phyloP scores from a whole-genome alignment of 2,113 vertebrate species.

The Chaenocephalus aceratus region DNA sequence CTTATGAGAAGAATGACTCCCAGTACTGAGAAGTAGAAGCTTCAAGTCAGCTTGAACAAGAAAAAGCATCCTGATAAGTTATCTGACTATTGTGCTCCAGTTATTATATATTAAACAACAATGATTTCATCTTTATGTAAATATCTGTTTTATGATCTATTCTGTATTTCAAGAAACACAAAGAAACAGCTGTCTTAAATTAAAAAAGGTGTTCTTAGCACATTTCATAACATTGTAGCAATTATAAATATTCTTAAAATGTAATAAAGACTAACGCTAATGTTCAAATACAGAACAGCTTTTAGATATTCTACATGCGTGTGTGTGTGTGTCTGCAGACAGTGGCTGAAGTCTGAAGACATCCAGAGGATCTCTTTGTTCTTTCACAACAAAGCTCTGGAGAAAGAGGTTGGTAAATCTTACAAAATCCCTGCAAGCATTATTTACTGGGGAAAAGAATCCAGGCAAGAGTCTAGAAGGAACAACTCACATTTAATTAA shows the following conservation, averaged over 20 bases:
- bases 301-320: conserved; percentile 2
- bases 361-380: conserved; percentile 98
- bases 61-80: neutral
- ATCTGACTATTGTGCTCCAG: neutral
- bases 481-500: too few relatives aligned
- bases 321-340: conserved; percentile 80
- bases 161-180: neutral
- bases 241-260: neutral
- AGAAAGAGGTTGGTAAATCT: conserved; percentile 91
- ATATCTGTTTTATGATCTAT: neutral
- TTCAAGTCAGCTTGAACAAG: neutral
- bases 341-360: conserved; percentile 98
- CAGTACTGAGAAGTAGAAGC: neutral
- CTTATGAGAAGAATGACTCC: neutral
- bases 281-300: neutral
- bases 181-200: neutral
- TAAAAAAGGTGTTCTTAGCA: neutral
- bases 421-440: conserved; percentile 21
- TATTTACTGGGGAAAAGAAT: conserved; percentile 24
- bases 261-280: neutral
- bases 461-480: conserved; percentile 17
- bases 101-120: neutral
- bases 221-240: neutral
- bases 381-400: conserved; percentile 95
- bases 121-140: too few relatives aligned